These are phyloP conservation scores for Dipodomys stephensi DNA, from an alignment of 2,113 vertebrate genomes.

Conservation along the genomic window DNA sequence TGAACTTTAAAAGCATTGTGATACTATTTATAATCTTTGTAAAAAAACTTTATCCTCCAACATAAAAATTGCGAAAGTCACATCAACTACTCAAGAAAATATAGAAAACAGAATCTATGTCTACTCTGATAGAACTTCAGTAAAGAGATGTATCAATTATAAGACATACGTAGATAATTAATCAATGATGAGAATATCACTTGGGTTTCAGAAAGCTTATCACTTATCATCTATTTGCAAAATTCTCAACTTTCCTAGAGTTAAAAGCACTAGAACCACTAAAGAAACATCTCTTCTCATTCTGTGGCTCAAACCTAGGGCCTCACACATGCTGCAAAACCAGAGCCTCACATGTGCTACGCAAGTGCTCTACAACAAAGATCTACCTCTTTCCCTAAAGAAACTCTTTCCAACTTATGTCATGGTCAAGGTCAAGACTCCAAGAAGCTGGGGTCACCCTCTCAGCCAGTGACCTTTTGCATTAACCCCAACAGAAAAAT, in stretches of 20 bases:
- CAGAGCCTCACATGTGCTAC: too few species aligned
- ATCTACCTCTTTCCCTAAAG: too few species aligned
- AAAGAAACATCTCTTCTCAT: not conserved
- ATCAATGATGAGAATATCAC: not conserved
- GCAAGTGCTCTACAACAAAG: too few species aligned
- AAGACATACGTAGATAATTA: not conserved
- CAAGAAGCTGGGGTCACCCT: not conserved
- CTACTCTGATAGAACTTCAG: not conserved
- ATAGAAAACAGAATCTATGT: conserved; percentile 10
- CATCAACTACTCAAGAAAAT: conserved; percentile 45
- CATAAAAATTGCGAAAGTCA: conserved; percentile 24
- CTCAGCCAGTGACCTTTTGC: not conserved
- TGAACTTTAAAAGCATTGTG: not conserved
- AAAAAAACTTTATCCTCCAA: conserved; percentile 48
- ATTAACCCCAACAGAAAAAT: not conserved
- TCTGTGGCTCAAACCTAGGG: too few species aligned
- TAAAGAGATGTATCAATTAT: not conserved
- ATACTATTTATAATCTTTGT: conserved; percentile 7
- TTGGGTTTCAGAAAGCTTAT: not conserved
- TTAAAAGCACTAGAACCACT: conserved; percentile 1
- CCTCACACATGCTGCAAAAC: too few species aligned
- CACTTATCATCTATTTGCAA: not conserved
- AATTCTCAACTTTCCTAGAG: not conserved
- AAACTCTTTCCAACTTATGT: not conserved
- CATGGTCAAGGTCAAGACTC: not conserved